A percentile compares a stretch with the other conserved stretches of the same genome.
These are phyloP conservation scores for Meteorus sp. DNA, from an alignment of 1,140 invertebrate genomes.

Conservation along the genomic window DNA sequence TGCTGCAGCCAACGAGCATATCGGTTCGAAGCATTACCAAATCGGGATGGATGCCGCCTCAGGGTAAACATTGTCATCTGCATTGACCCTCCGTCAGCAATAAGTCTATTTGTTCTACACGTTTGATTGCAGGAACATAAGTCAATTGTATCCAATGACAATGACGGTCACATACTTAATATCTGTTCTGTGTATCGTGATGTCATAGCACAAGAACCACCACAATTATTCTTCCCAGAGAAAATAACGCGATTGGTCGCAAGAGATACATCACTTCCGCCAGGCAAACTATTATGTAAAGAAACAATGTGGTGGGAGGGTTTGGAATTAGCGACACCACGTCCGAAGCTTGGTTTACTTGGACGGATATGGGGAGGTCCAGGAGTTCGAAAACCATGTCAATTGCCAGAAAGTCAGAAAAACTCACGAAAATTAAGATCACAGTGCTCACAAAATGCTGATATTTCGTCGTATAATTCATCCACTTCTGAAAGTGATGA, in stretches of 20 bases:
- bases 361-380: conserved; percentile 55
- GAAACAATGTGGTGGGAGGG: conserved; percentile 74
- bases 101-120: too few species aligned
- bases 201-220: conserved; percentile 64
- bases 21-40: conserved; percentile 70
- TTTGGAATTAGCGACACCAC: conserved; percentile 65
- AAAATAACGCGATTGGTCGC: conserved; percentile 67
- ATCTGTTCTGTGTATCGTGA: conserved; percentile 63
- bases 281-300: conserved; percentile 61
- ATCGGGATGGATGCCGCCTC: conserved; percentile 54
- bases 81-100: too few species aligned
- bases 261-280: conserved; percentile 55
- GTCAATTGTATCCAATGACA: conserved; percentile 59
- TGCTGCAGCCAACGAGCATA: conserved; percentile 85
- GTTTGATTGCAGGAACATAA: conserved; percentile 65
- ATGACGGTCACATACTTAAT: conserved; percentile 63
- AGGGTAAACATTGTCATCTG: too few species aligned
- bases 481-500: conserved; percentile 47
- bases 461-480: conserved; percentile 39
- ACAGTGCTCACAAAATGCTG: conserved; percentile 43
- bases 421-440: conserved; percentile 35
- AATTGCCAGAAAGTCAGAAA: conserved; percentile 35
- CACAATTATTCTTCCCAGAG: conserved; percentile 68
- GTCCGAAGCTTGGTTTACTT: conserved; percentile 65
- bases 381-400: conserved; percentile 39